Evolutionary conservation across 2,888 invertebrate genomes (phyloP).

Genomic region (Megaustenia siamemsis): DNA sequence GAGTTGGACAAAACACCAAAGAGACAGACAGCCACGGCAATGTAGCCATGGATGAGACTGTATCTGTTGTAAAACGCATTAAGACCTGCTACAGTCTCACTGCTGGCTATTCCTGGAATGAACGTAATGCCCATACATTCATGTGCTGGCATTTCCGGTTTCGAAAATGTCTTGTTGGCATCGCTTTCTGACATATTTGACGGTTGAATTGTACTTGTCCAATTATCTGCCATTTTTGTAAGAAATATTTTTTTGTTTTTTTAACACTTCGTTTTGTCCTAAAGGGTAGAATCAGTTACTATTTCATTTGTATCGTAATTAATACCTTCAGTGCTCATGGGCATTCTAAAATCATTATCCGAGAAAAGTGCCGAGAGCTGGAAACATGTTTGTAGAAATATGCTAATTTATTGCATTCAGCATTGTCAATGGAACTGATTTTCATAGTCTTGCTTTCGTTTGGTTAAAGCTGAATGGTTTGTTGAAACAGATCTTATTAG

Average conservation of each 20-base stretch:
- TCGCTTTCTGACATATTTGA: background rate
- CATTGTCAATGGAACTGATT: too few relatives aligned
- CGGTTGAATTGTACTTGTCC: background rate
- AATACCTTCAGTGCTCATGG: background rate
- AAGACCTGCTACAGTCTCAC: conserved; percentile 58
- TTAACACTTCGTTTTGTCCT: background rate
- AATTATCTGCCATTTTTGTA: background rate
- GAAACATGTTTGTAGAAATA: background rate
- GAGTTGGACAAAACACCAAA: conserved; percentile 94
- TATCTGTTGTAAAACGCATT: conserved; percentile 68
- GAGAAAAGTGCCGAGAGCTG: background rate
- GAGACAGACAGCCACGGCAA: conserved; percentile 91
- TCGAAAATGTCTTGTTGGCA: background rate
- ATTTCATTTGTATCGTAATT: background rate
- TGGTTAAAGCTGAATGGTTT: too few relatives aligned
- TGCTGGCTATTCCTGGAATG: conserved; percentile 58
- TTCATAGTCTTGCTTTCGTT: too few relatives aligned
- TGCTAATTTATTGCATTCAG: background rate
- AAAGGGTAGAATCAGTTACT: background rate
- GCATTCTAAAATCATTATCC: background rate
- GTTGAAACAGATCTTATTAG: too few relatives aligned
- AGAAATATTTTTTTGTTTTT: background rate
- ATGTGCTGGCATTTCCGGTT: background rate
- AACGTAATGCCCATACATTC: conserved; percentile 17
- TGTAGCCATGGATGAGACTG: conserved; percentile 87